phyloP scores from a whole-genome alignment of 2,113 vertebrate species.

The Rattus rattus region DNA sequence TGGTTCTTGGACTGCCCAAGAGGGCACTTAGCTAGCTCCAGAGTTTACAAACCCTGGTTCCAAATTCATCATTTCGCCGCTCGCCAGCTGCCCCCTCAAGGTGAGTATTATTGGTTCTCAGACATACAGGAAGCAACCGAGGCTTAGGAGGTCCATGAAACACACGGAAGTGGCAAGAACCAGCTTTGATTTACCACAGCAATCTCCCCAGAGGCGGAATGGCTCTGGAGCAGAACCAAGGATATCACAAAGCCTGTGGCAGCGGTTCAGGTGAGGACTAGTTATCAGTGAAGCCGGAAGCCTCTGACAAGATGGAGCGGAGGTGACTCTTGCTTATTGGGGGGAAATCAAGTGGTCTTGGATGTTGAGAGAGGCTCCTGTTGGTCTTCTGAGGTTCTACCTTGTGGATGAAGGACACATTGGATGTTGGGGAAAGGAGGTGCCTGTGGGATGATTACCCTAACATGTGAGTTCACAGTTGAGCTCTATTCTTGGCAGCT shows the following conservation, averaged over 20 bases:
- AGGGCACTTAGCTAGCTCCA: background rate
- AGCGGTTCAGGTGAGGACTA: background rate
- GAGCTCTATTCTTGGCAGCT: background rate
- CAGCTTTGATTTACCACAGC: background rate
- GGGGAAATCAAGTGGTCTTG: background rate
- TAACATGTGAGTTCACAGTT: background rate
- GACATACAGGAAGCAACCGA: background rate
- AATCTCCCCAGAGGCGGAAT: background rate
- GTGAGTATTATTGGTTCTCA: background rate
- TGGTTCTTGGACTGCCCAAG: background rate
- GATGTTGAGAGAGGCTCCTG: background rate
- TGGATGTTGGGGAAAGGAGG: background rate
- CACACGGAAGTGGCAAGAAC: background rate
- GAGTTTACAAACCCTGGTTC: background rate
- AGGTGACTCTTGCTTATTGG: background rate
- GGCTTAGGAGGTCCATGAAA: background rate
- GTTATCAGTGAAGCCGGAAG: background rate
- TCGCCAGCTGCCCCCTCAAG: background rate
- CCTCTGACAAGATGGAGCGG: background rate
- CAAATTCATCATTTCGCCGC: background rate
- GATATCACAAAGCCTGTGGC: background rate
- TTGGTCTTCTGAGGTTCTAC: background rate
- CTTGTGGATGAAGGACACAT: background rate
- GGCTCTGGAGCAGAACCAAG: background rate
- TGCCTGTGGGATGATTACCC: background rate